phyloP scores from a whole-genome alignment of 2,797 vertebrate genomes.

The Sorex maritimensis region DNA sequence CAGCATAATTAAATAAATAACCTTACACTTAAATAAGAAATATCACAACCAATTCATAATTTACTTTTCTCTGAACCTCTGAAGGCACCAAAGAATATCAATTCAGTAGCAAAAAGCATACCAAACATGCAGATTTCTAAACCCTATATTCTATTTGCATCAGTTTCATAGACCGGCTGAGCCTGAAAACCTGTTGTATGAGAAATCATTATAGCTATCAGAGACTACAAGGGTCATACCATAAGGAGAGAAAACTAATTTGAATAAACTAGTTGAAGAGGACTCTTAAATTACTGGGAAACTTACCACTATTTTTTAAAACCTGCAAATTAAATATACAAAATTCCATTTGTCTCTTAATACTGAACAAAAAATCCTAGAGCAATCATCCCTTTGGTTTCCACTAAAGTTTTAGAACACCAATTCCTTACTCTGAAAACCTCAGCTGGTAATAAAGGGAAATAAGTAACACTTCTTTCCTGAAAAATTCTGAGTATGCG shows the following conservation, averaged over 20 bases:
- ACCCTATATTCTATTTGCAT: neutral
- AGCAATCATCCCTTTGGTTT: neutral
- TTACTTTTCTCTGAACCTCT: neutral
- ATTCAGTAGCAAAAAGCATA: neutral
- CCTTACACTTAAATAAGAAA: too few species aligned
- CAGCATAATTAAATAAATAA: neutral
- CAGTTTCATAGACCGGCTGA: neutral
- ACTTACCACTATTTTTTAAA: neutral
- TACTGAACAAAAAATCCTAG: neutral
- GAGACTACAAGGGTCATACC: neutral
- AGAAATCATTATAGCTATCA: neutral
- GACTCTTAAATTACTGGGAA: neutral
- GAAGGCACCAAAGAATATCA: neutral
- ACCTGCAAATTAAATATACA: neutral
- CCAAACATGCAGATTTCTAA: neutral
- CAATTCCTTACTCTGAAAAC: slow-evolving; percentile 30
- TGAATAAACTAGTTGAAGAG: neutral
- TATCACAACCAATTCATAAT: too few species aligned
- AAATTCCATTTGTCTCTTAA: neutral
- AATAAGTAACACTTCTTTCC: slow-evolving; percentile 32
- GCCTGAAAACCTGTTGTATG: neutral
- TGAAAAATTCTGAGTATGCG: neutral
- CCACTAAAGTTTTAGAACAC: neutral
- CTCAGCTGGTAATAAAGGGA: slow-evolving; percentile 21
- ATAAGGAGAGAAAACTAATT: neutral